These are phyloP conservation scores for Tigriopus californicus DNA, from an alignment of 2,888 invertebrate genomes.

Conservation along the genomic window DNA sequence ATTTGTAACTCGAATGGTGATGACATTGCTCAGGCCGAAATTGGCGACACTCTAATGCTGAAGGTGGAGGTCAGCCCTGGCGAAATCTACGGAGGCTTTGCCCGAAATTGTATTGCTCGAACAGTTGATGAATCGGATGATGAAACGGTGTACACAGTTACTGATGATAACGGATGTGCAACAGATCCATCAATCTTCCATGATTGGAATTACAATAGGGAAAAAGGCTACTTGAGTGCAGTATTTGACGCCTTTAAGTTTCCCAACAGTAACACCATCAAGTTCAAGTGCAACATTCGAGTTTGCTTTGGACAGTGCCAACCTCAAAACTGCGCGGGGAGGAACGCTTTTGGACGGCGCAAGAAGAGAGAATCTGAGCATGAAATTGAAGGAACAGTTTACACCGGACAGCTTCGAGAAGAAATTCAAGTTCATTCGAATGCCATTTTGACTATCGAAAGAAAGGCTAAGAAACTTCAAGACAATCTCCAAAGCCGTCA, in stretches of 20 bases:
- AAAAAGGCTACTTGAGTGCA: constrained; percentile 46
- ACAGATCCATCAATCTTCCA: constrained; percentile 80
- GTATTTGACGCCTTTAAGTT: constrained; percentile 87
- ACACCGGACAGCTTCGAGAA: constrained; percentile 65
- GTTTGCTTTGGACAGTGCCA: constrained; percentile 89
- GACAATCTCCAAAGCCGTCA: not conserved
- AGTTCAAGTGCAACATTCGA: constrained; percentile 86
- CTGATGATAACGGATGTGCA: constrained; percentile 82
- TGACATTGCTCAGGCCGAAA: constrained; percentile 75
- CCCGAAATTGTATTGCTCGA: constrained; percentile 76
- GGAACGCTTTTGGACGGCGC: constrained; percentile 70
- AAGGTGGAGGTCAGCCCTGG: constrained; percentile 33
- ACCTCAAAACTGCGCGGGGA: constrained; percentile 79
- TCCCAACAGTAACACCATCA: constrained; percentile 77
- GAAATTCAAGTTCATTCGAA: constrained; percentile 84
- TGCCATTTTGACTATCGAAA: constrained; percentile 70
- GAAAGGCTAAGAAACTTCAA: constrained; percentile 23
- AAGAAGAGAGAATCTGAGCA: constrained; percentile 36
- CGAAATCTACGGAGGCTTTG: constrained; percentile 85
- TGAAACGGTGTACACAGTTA: constrained; percentile 77
- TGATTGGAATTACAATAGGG: constrained; percentile 70
- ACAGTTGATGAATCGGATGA: constrained; percentile 57
- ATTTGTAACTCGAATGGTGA: constrained; percentile 69
- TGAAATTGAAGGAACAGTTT: constrained; percentile 35
- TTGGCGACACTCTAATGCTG: constrained; percentile 68